Conservation (phyloP, 1,140 invertebrate genomes). For the Nasonia vitripennis region DNA sequence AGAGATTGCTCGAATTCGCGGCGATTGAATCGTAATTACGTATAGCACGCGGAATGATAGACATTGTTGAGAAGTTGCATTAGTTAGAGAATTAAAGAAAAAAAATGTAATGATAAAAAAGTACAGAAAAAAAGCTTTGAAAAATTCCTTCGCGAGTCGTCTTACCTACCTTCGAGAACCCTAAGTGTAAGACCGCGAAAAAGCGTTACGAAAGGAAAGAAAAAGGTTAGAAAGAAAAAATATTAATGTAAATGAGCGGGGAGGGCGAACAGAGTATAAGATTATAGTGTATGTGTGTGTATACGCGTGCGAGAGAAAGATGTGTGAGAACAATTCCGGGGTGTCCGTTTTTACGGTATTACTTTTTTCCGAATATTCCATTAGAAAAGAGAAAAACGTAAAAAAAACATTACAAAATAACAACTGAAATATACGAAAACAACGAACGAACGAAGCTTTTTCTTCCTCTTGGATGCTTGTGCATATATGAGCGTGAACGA, state of each 20-base stretch:
- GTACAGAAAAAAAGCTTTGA: conserved; percentile 23
- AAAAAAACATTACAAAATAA: conserved; percentile 21
- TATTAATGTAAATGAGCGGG: conserved; percentile 37
- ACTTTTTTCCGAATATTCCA: conserved; percentile 41
- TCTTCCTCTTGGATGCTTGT: conserved; percentile 45
- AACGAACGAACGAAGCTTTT: conserved; percentile 50
- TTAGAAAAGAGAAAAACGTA: conserved; percentile 23
- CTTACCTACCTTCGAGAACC: conserved; percentile 32
- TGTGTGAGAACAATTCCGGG: neutral
- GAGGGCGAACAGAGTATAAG: conserved; percentile 18
- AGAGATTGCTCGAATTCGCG: conserved; percentile 28
- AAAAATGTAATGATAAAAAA: conserved; percentile 39
- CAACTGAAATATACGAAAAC: conserved; percentile 50
- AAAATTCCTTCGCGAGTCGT: conserved; percentile 52
- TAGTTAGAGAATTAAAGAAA: conserved; percentile 52
- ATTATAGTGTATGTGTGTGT: neutral
- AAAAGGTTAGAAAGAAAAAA: conserved; percentile 48
- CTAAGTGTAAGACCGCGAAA: conserved; percentile 49
- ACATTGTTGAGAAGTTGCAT: conserved; percentile 50
- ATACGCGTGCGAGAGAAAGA: neutral
- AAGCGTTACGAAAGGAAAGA: conserved; percentile 48
- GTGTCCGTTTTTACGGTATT: conserved; percentile 29
- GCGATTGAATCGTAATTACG: conserved; percentile 32
- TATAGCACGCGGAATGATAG: conserved; percentile 39
- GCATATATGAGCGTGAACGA: conserved; percentile 7